Base-by-base conservation (phyloP, 1,140 invertebrate genomes). In the Pseudomyrmex cubaensis region DNA sequence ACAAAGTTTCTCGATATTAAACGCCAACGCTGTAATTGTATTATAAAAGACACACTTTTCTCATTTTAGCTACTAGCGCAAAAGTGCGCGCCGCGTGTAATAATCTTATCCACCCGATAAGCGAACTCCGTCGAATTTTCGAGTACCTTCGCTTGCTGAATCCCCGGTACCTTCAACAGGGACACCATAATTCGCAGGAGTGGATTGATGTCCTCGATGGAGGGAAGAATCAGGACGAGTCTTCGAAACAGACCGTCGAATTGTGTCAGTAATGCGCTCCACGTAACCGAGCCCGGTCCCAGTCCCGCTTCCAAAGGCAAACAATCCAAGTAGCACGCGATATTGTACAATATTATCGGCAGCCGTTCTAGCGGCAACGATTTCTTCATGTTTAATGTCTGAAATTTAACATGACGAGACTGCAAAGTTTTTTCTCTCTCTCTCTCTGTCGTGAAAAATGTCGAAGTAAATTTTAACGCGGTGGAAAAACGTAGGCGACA, bases 281-380 rank as follows among this genome's bases (percentile, higher is more conserved):
- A 99, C 22, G 96, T 95, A 0, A 95, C 92, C 15, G 95, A 95
- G 35, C 95, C 95, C 57, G 96, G 95, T 0, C 96, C 96, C 17
- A 97, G 95, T 13, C 96, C 96, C 3, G 96, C 97, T 92, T 99
- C 98, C 78, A 98, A 93, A 4, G 98, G 97, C 52, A 99, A 95
- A 94, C 97, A 98, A 90, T 99, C 98, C 91, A 99, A 95, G 94
- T 99, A 99, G 90, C 96, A 97, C 1, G 98, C 97, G 88, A 99
- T 96, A 94, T 99, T 99, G 86, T 96, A 96, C 46, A 99, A 93
- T 62, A 99, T 97, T 59, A 96, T 95, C 2, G 96, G 95, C 44
- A 98, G 89, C 57, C 96, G 95, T 83, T 98, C 98, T 35, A 96
- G 94, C 2, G 98, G 97, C 63, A 99, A 91, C 1, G 96, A 97